Percentiles rank a stretch among this genome's conserved stretches.
These are phyloP conservation scores for Chloroclystis v-ata DNA, from an alignment of 2,888 invertebrate genomes.

Conservation along the genomic window DNA sequence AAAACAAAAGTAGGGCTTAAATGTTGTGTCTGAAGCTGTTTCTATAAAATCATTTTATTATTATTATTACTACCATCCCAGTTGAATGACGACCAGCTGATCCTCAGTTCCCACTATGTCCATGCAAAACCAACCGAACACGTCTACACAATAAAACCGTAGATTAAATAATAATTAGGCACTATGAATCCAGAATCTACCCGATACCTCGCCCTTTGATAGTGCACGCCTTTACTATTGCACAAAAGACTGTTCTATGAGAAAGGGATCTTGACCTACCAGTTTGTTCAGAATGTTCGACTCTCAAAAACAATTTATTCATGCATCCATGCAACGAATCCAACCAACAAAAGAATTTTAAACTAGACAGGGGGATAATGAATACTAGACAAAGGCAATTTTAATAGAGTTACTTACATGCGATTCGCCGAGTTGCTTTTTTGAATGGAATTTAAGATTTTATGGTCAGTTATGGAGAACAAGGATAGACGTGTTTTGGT, in stretches of 20 bases:
- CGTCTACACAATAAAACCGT: conserved; percentile 27
- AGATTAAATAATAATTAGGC: conserved; percentile 54
- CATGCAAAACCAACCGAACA: conserved; percentile 28
- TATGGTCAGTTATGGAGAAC: conserved; percentile 16
- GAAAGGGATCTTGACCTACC: conserved; percentile 78
- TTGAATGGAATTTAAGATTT: conserved; percentile 38
- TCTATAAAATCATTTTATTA: not conserved
- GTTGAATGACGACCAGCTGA: conserved; percentile 19
- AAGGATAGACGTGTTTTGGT: conserved; percentile 9
- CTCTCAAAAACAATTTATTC: conserved; percentile 75
- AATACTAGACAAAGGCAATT: conserved; percentile 72
- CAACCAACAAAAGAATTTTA: conserved; percentile 71
- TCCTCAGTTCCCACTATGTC: conserved; percentile 17
- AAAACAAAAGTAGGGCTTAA: too few species aligned
- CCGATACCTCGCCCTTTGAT: conserved; percentile 68
- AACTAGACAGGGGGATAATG: conserved; percentile 76
- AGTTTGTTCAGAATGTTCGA: conserved; percentile 69
- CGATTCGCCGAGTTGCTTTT: conserved; percentile 53
- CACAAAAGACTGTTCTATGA: conserved; percentile 73
- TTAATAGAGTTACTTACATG: conserved; percentile 74
- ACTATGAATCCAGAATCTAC: conserved; percentile 50
- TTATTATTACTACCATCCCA: not conserved
- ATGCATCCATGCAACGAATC: conserved; percentile 71
- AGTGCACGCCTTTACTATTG: conserved; percentile 70
- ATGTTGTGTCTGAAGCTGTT: too few species aligned